Evolutionary conservation across 2,888 invertebrate genomes (phyloP).

Genomic region (Graphium colonna): DNA sequence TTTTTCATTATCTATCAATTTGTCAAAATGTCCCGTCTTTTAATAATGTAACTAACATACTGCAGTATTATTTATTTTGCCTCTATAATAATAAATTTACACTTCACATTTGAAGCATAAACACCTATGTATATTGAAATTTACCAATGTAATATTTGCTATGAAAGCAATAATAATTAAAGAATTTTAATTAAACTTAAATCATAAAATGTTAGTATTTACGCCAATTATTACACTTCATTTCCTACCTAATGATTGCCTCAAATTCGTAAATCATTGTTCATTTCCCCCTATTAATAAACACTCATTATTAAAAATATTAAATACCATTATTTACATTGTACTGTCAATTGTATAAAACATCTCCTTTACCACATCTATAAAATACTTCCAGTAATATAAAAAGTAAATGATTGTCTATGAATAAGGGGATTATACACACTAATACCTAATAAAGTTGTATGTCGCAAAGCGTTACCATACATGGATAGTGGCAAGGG

Average conservation of each 20-base stretch:
- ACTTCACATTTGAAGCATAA: background rate
- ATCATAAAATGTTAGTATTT: conserved; percentile 6
- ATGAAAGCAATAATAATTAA: conserved; percentile 3
- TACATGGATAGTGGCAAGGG: conserved; percentile 46
- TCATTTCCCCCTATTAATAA: conserved; percentile 52
- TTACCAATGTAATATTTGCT: conserved; percentile 2
- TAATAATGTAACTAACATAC: background rate
- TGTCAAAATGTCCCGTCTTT: background rate
- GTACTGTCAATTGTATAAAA: conserved; percentile 48
- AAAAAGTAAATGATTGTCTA: conserved; percentile 15
- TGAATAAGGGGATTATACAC: conserved; percentile 21
- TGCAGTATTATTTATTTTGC: background rate
- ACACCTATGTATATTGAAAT: background rate
- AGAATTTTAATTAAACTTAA: conserved; percentile 8
- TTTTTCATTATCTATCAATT: background rate
- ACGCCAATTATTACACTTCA: conserved; percentile 14
- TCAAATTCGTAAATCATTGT: conserved; percentile 11
- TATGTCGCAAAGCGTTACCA: conserved; percentile 49
- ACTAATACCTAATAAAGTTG: conserved; percentile 23
- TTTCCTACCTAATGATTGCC: conserved; percentile 26
- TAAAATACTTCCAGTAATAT: conserved; percentile 15
- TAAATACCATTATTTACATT: conserved; percentile 62
- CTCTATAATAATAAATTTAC: background rate
- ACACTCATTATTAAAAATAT: conserved; percentile 38
- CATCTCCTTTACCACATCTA: conserved; percentile 18